These are phyloP conservation scores for Henicopernis longicauda DNA, from an alignment of 2,113 vertebrate species.

Conservation along the genomic window DNA sequence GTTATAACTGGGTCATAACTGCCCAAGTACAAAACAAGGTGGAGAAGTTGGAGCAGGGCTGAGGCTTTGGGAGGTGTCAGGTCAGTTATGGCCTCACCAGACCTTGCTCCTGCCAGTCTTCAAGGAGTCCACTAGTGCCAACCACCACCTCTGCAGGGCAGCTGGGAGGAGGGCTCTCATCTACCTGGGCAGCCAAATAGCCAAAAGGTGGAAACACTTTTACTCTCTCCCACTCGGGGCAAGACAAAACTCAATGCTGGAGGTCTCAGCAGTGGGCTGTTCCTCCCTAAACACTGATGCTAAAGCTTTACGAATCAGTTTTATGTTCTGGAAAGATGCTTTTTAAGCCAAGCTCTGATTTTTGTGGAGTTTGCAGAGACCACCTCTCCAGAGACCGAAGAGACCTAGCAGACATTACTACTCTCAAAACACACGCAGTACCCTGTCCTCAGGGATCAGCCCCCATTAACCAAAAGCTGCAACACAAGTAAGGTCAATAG, in stretches of 20 bases:
- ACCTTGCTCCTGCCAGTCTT: rapidly evolving
- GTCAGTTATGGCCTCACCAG: neutral
- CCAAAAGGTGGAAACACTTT: neutral
- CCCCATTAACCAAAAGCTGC: neutral
- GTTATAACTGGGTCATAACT: neutral
- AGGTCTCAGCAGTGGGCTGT: neutral
- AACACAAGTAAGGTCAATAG: neutral
- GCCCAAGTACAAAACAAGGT: too few relatives aligned
- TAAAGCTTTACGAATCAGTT: neutral
- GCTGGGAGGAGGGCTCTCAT: neutral
- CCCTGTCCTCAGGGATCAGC: neutral
- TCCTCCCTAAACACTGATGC: neutral
- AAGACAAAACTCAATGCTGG: neutral
- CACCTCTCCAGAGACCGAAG: neutral
- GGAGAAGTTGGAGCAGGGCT: neutral
- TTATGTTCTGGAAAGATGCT: neutral
- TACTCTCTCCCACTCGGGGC: rapidly evolving
- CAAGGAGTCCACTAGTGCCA: neutral
- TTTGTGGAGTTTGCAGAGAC: neutral
- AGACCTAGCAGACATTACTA: neutral
- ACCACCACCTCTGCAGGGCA: too few relatives aligned
- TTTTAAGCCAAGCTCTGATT: neutral
- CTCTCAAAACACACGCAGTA: neutral
- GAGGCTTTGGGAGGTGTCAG: neutral
- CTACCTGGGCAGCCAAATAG: neutral